These are phyloP conservation scores for Eulemur coronatus DNA, from an alignment of 2,797 vertebrate species.

Conservation along the genomic window DNA sequence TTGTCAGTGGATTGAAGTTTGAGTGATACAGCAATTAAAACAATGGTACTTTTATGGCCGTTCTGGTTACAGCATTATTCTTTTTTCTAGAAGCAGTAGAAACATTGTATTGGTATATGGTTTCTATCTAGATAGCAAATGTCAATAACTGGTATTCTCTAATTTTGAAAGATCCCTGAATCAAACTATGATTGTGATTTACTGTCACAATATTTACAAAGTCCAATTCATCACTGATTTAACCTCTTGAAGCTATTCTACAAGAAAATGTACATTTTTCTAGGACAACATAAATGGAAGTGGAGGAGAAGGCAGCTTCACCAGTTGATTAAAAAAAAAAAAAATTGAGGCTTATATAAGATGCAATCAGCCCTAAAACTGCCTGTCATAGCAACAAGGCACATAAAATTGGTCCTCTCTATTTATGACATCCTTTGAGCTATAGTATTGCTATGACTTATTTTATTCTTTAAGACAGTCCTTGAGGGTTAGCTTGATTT, in stretches of 20 bases:
- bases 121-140: not conserved
- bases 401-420: not conserved
- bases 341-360: not conserved
- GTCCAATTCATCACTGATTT: not conserved
- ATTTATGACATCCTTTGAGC: not conserved
- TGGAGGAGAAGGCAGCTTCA: not conserved
- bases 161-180: not conserved
- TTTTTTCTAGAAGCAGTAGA: not conserved
- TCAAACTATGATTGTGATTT: conserved; percentile 4
- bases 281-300: not conserved
- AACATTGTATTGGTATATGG: not conserved
- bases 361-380: not conserved
- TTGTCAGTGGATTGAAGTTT: not conserved
- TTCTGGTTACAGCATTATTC: not conserved
- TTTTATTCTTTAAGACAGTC: not conserved
- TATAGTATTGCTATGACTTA: not conserved
- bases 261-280: conserved; percentile 3
- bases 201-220: conserved; percentile 25
- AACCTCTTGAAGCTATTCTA: not conserved
- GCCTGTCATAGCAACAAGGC: not conserved
- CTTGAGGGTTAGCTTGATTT: conserved; percentile 25
- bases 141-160: not conserved
- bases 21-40: not conserved
- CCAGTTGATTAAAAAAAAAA: not conserved
- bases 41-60: not conserved